phyloP scores from a whole-genome alignment of 2,797 vertebrate genomes.

The Lepilemur ruficaudatus region DNA sequence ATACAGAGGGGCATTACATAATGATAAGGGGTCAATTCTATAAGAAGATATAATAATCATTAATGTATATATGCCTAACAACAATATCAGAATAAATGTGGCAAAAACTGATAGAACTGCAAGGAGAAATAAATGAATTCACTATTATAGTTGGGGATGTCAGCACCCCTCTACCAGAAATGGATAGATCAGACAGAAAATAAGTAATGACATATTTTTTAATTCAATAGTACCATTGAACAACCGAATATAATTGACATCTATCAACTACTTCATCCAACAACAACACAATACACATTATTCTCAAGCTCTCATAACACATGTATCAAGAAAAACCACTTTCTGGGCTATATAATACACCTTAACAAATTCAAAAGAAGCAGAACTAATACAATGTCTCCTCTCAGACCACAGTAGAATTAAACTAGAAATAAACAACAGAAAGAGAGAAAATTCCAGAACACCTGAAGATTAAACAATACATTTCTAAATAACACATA shows the following conservation, averaged over 20 bases:
- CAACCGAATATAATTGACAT: background rate
- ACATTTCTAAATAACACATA: background rate
- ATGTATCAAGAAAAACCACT: background rate
- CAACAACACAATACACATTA: background rate
- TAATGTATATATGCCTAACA: background rate
- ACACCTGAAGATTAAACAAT: background rate
- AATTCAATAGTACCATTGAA: background rate
- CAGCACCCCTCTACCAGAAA: background rate
- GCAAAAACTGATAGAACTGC: background rate
- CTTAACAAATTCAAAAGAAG: background rate
- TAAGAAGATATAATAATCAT: background rate
- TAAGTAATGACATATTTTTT: background rate
- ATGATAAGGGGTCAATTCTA: background rate
- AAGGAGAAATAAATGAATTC: background rate
- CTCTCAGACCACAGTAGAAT: background rate
- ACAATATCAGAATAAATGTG: background rate
- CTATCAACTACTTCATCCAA: background rate
- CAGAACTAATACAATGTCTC: background rate
- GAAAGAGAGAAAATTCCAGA: background rate
- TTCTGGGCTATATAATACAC: background rate
- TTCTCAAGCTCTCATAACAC: background rate
- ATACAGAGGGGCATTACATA: background rate
- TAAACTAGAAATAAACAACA: background rate
- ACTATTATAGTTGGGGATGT: background rate
- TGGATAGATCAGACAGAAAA: background rate